Percentiles rank a stretch among this genome's conserved stretches.
phyloP scores from a whole-genome alignment of 2,888 invertebrate species.

The Tiliacea aurago region DNA sequence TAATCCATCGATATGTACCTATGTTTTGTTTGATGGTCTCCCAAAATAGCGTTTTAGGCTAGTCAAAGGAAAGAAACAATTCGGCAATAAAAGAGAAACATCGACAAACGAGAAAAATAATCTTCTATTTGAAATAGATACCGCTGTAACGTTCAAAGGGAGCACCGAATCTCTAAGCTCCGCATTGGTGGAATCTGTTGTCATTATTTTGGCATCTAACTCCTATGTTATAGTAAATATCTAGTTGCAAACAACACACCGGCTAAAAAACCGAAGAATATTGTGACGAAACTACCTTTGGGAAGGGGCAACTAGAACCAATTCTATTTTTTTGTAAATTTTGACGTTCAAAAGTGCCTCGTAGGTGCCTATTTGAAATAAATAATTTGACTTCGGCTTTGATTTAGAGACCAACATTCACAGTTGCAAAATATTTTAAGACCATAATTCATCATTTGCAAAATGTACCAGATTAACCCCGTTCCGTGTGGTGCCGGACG shows the following conservation, averaged over 20 bases:
- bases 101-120: conserved; percentile 47
- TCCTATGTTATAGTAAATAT: conserved; percentile 24
- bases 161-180: conserved; percentile 9
- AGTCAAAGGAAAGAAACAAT: conserved; percentile 50
- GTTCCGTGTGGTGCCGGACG: no score
- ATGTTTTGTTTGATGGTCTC: neutral
- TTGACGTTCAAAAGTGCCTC: no score
- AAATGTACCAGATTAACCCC: no score
- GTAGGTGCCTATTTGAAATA: no score
- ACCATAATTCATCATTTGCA: neutral
- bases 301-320: no score
- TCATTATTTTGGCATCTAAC: conserved; percentile 30
- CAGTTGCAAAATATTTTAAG: neutral
- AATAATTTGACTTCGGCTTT: no score
- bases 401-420: neutral
- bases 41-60: conserved; percentile 34
- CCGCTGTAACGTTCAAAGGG: conserved; percentile 43
- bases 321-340: no score
- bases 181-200: conserved; percentile 21
- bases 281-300: no score
- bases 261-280: neutral
- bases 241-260: conserved; percentile 19
- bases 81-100: conserved; percentile 45
- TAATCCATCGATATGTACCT: rapidly evolving
- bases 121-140: conserved; percentile 59